These are phyloP conservation scores for Parauchenoglanis ngamensis DNA, from an alignment of 2,797 vertebrate species.

Conservation along the genomic window DNA sequence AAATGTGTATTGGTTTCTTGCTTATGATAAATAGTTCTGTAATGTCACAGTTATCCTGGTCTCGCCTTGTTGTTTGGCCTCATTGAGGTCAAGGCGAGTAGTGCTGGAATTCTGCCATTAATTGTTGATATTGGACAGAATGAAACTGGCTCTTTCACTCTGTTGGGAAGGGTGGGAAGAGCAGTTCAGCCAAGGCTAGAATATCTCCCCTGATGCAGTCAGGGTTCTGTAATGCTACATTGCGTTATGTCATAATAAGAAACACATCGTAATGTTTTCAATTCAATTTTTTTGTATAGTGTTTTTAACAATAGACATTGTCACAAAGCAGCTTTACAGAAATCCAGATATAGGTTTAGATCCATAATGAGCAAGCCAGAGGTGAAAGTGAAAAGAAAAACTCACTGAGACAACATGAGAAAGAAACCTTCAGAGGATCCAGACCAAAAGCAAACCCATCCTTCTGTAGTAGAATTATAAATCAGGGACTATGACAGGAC, in stretches of 20 bases:
- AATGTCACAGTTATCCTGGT: slow-evolving; percentile 21
- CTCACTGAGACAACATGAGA: background rate
- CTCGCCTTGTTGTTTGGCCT: slow-evolving; percentile 3
- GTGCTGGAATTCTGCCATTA: slow-evolving; percentile 25
- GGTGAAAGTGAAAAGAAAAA: background rate
- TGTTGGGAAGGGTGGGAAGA: slow-evolving; percentile 45
- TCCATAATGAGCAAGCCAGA: background rate
- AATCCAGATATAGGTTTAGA: background rate
- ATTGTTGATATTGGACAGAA: slow-evolving; percentile 46
- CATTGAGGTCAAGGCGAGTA: slow-evolving; percentile 14
- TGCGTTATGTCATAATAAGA: slow-evolving; percentile 2
- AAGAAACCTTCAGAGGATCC: background rate
- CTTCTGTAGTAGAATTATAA: background rate
- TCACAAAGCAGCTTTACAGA: background rate
- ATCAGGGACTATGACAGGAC: background rate
- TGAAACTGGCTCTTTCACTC: slow-evolving; percentile 20
- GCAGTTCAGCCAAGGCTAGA: slow-evolving; percentile 13
- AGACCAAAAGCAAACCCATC: background rate
- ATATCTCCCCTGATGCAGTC: slow-evolving; percentile 13
- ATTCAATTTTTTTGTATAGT: background rate
- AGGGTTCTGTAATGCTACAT: background rate
- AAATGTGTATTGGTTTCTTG: background rate
- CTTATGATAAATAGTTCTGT: slow-evolving; percentile 33
- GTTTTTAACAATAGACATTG: background rate
- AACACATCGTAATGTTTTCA: background rate